Base-by-base conservation (phyloP, 2,797 vertebrate species). In the Sarcophilus harrisii region DNA sequence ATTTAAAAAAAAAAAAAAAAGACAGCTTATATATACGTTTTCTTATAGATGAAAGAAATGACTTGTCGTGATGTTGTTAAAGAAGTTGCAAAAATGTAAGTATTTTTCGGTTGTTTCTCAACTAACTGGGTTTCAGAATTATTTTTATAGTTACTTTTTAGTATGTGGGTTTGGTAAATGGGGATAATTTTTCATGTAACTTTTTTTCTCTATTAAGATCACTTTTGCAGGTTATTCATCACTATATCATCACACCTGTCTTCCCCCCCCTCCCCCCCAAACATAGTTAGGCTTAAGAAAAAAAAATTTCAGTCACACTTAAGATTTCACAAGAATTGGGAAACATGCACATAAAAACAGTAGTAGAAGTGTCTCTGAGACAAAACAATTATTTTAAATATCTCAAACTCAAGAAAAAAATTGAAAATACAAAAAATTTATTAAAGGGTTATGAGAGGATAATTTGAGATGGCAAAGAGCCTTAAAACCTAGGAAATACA, bases 41-140 rank as follows among this genome's bases (percentile, higher is more conserved):
- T 94, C 92, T 89, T 66, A 0, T 98, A 99, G 99, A 99, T 99
- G 99, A 99, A 99, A 98, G 99, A 99, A 4, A 99, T 99, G 99
- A 99, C 99, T 4, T 99, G 99, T 97, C 99, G 99, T 96, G 99
- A 99, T 97, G 98, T 99, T 96, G 99, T 99, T 96, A 99, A 99
- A 98, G 99, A 99, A 98, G 99, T 99, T 93, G 99, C 99, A 58
- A 99, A 99, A 99, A 99, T 99, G 99, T 99, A 99, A 99, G 99
- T 99, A 94, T 92, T 90, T 96, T 95, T 87, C 30, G 4, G 55
- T 38, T 66, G 95, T 93, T 93, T 21, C 91, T 95, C 28, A 96
- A n/a, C 62, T 92, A 45, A 93, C 6, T 45, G 38, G 73, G n/a
- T 32, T 2, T 81, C 66, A 38, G 66, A 81, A 45, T 45, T 81